Evolutionary conservation across 2,888 invertebrate species (phyloP).

Genomic region (Sarcophaga variegata): DNA sequence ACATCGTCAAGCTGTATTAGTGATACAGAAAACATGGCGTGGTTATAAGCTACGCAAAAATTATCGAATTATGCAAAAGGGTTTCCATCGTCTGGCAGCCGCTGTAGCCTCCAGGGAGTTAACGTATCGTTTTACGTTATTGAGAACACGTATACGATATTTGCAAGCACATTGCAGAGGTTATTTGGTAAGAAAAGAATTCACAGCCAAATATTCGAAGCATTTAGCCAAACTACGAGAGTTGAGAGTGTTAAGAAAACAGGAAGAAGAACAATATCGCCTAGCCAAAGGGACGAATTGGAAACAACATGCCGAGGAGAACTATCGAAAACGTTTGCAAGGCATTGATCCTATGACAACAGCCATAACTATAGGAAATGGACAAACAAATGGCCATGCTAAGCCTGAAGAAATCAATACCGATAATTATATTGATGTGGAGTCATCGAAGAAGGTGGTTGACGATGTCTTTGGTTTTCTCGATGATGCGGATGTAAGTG

Average conservation of each 20-base stretch:
- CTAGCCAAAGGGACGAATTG: conserved; percentile 86
- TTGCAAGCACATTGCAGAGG: conserved; percentile 91
- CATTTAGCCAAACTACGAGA: conserved; percentile 72
- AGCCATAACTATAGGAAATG: conserved; percentile 55
- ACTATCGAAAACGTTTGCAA: conserved; percentile 87
- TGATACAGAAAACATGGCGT: conserved; percentile 92
- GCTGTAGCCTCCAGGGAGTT: conserved; percentile 89
- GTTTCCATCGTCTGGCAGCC: conserved; percentile 93
- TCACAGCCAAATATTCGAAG: conserved; percentile 75
- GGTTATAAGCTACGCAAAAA: conserved; percentile 87
- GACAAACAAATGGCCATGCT: conserved; percentile 14
- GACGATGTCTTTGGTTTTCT: conserved; percentile 87
- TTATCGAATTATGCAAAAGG: conserved; percentile 88
- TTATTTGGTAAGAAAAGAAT: conserved; percentile 84
- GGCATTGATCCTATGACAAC: conserved; percentile 77
- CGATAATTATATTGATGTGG: conserved; percentile 79
- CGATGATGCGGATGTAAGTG: conserved; percentile 83
- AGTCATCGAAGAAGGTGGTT: conserved; percentile 85
- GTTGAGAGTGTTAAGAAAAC: conserved; percentile 80
- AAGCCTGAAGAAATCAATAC: conserved; percentile 70
- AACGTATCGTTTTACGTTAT: conserved; percentile 87
- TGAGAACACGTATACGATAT: conserved; percentile 85
- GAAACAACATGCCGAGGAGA: conserved; percentile 86
- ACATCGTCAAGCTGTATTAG: conserved; percentile 88
- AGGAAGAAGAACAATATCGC: conserved; percentile 85